Conservation (phyloP, 2,888 invertebrate genomes). For the Alsophila aescularia region DNA sequence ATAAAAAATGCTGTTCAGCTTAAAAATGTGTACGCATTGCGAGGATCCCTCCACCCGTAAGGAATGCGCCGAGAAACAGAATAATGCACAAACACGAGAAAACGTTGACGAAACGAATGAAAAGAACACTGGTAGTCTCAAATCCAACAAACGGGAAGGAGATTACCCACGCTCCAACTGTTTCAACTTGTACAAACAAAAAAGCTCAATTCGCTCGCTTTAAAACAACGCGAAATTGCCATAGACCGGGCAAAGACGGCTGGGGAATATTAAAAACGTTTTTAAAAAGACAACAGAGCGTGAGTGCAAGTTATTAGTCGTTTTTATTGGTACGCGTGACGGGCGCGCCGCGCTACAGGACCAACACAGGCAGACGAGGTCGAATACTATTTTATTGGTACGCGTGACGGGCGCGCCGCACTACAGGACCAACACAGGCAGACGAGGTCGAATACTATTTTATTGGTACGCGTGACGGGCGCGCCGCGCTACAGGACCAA, state of each 20-base stretch:
- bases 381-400: too few species aligned
- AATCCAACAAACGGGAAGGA: slow-evolving; percentile 81
- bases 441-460: too few species aligned
- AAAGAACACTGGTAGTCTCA: slow-evolving; percentile 70
- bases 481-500: too few species aligned
- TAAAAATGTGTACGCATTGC: slow-evolving; percentile 73
- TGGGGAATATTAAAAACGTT: slow-evolving; percentile 81
- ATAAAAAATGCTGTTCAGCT: slow-evolving; percentile 62
- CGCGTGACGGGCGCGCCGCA: too few species aligned
- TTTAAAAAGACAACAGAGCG: slow-evolving; percentile 72
- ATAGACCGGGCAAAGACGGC: slow-evolving; percentile 72
- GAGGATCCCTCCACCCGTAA: slow-evolving; percentile 65
- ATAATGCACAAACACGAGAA: slow-evolving; percentile 70
- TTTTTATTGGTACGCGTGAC: slow-evolving; percentile 71
- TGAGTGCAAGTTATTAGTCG: slow-evolving; percentile 72
- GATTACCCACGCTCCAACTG: slow-evolving; percentile 81
- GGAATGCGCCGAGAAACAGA: slow-evolving; percentile 55
- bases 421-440: too few species aligned
- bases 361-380: too few species aligned
- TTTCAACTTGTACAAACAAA: slow-evolving; percentile 81
- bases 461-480: too few species aligned
- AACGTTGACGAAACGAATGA: slow-evolving; percentile 72
- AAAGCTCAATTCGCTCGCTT: slow-evolving; percentile 74
- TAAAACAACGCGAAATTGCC: slow-evolving; percentile 77
- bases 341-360: slow-evolving; percentile 19